A percentile compares a stretch with the other conserved stretches of the same genome.
Evolutionary conservation across 2,113 vertebrate species (phyloP).

Genomic region (Platanista minor): DNA sequence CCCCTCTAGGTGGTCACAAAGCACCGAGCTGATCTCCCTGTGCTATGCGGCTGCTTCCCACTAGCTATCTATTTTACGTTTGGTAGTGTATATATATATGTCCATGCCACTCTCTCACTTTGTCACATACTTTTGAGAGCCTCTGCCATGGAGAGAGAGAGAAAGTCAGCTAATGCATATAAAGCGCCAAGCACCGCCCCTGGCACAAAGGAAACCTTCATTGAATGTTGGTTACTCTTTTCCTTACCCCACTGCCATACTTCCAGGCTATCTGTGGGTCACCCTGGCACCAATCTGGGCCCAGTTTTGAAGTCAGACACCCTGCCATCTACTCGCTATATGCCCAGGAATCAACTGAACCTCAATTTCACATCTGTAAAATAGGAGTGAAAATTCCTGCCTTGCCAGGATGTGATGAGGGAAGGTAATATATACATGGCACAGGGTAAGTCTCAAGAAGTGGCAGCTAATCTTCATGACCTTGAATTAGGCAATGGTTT

Average conservation of each 20-base stretch:
- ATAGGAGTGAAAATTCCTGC: neutral
- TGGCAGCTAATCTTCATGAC: neutral
- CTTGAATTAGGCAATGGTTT: neutral
- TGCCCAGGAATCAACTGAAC: neutral
- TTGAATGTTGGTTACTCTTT: accelerated
- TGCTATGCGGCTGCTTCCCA: no score
- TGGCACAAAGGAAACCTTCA: neutral
- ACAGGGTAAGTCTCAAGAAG: neutral
- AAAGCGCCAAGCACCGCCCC: neutral
- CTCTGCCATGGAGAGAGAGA: no score
- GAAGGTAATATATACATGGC: neutral
- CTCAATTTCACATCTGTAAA: neutral
- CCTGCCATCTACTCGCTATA: neutral
- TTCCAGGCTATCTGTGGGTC: neutral
- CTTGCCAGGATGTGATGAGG: neutral
- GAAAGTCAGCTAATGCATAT: accelerated
- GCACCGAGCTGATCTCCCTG: no score
- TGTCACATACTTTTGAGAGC: neutral
- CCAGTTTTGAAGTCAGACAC: neutral
- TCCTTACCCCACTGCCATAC: neutral
- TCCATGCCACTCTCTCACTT: no score
- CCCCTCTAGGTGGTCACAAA: no score
- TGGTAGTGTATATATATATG: no score
- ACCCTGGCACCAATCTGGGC: neutral
- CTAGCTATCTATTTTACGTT: no score